Evolutionary conservation across 2,797 vertebrate genomes (phyloP), one percentile per base, ranked within the genome.

Genomic region (Chloroceryle amazona): DNA sequence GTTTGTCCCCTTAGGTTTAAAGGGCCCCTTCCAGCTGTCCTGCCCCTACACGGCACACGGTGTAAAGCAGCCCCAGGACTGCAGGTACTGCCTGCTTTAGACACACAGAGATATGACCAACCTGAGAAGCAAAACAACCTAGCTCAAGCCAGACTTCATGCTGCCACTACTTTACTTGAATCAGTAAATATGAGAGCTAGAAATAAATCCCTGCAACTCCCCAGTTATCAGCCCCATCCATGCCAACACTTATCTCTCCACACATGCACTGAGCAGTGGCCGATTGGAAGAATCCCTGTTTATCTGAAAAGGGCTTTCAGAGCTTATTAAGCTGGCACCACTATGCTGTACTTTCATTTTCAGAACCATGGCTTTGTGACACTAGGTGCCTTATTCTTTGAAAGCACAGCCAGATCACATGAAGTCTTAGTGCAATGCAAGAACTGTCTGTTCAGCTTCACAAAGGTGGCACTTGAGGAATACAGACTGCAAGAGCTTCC

Each of bases 201-300:
- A 95, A 95, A 95, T 71, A 95, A 97, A 96, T 80, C 95, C 47
- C 92, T 85, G 89, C 92, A 85, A 11, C 62, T 63, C 86, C 44
- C 51, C 23, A 26, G n/a, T 62, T 95, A 94, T 93, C 93, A 80
- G 67, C 18, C 11, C 42, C 42, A 21, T 10, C 88, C 93, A 66
- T 1, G 0, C 44, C 3, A 39, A 90, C 35, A 3, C 41, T 46
- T 2, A 21, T 55, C 54, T n/a, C 81, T 10, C 52, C 20, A 37
- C 75, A 88, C 39, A 14, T 10, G 21, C 70, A 13, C 79, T 9
- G 33, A 87, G 63, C 47, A 73, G 4, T 11, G 13, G 33, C 33
- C 31, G 23, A 65, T 0, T 58, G 55, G 9, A 88, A 80, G 26
- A 90, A 81, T 20, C 18, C 20, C 33, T 21, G 12, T 22, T 67